These are phyloP conservation scores for Xestia ashworthii DNA, from an alignment of 2,888 invertebrate genomes.

Conservation along the genomic window DNA sequence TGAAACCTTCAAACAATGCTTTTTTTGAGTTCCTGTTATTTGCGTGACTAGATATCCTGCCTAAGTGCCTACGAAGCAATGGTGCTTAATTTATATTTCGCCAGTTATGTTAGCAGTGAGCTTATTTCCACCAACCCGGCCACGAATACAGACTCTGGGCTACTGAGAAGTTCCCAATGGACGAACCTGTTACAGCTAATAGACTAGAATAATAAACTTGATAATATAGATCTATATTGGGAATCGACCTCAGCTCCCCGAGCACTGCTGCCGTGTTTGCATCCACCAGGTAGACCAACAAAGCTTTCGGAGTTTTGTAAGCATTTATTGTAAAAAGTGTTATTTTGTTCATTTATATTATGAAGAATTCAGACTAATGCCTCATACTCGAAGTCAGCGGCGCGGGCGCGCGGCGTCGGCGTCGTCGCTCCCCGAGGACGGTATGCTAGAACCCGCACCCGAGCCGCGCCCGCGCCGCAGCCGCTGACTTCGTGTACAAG, in stretches of 20 bases:
- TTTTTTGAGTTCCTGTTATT: neutral
- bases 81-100: neutral
- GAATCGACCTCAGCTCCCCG: neutral
- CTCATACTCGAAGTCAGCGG: too few species aligned
- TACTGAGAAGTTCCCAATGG: neutral
- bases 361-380: too few species aligned
- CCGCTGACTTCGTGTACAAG: too few species aligned
- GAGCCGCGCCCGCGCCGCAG: too few species aligned
- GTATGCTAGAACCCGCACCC: too few species aligned
- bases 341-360: too few species aligned
- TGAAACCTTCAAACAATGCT: slow-evolving; percentile 87
- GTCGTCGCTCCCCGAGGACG: too few species aligned
- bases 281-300: neutral
- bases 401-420: too few species aligned
- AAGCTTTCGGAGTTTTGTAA: neutral
- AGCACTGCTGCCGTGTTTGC: neutral
- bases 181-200: neutral
- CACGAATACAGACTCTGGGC: neutral
- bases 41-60: neutral
- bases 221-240: neutral
- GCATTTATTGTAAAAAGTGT: neutral
- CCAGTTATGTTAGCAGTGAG: neutral
- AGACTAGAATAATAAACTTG: neutral
- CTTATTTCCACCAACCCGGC: neutral
- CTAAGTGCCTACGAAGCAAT: neutral